Evolutionary conservation across 1,140 invertebrate species (phyloP), one percentile per base, ranked within the genome.

Genomic region (Solenopsis fugax): DNA sequence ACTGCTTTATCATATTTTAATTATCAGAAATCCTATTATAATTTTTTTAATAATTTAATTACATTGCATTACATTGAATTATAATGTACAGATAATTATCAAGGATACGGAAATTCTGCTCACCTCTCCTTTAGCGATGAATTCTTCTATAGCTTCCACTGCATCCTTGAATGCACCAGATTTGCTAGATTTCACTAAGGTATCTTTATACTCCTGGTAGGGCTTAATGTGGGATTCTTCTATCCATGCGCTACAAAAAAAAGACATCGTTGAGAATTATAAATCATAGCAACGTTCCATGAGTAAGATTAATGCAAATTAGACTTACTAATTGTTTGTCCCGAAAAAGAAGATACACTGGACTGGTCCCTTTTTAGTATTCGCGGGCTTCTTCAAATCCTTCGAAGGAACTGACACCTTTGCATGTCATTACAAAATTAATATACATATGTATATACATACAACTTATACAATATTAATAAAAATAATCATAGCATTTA

Each of bases 291-390:
- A 78, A 18, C 21, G 82, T 29, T 34, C 18, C 13, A 50, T 45
- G 21, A 86, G 65, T 29, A 58, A 10, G 75, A 65, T 52, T 84
- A 72, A 73, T 9, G 0, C 56, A 18, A 69, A 84, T 29, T 64
- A 37, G 85, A 97, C 98, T 98, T 96, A 98, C 98, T 98, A 99
- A 95, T 99, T 99, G 90, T 98, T 97, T 52, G 97, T 97, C 69
- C 98, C 98, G 96, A 98, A 99, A 95, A 99, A 99, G 95, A 97
- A 99, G 86, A 99, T 98, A 95, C 98, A 99, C 90, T 98, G 97
- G 12, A 96, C 95, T 75, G 96, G 96, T 65, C 95, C 95, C 91
- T 97, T 97, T 92, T 97, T 97, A 37, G 93, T 85, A 88, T 92
- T 94, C 1, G 94, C 94, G 37, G 97, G 96, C 88, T 96, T 96